A percentile compares a stretch with the other conserved stretches of the same genome.
Evolutionary conservation across 2,888 invertebrate genomes (phyloP).

Genomic region (Phyto melanocephala): DNA sequence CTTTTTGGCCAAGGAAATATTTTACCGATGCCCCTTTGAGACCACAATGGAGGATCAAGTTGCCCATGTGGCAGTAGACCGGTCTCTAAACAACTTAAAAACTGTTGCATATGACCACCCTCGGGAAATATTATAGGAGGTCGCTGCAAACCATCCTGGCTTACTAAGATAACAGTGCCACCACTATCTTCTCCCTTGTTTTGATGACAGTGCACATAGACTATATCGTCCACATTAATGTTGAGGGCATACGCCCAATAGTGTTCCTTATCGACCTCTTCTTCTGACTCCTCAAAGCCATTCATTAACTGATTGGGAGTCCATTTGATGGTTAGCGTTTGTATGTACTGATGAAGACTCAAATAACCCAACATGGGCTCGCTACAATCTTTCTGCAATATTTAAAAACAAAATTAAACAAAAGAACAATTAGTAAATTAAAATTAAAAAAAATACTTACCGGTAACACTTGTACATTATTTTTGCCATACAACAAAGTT

Average conservation of each 20-base stretch:
- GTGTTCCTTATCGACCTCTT: slow-evolving; percentile 85
- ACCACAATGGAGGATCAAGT: slow-evolving; percentile 95
- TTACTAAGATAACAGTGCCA: slow-evolving; percentile 93
- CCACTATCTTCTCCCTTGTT: slow-evolving; percentile 86
- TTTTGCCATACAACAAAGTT: slow-evolving; percentile 94
- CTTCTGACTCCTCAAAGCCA: slow-evolving; percentile 85
- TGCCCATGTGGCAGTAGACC: slow-evolving; percentile 91
- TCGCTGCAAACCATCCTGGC: slow-evolving; percentile 95
- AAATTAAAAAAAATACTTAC: slow-evolving; percentile 79
- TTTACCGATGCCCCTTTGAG: slow-evolving; percentile 88
- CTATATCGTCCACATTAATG: slow-evolving; percentile 93
- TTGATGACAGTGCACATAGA: slow-evolving; percentile 97
- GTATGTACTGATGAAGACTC: slow-evolving; percentile 92
- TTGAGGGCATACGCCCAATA: slow-evolving; percentile 97
- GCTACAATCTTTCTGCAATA: slow-evolving; percentile 84
- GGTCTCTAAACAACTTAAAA: slow-evolving; percentile 94
- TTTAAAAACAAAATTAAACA: too few relatives aligned
- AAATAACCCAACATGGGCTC: slow-evolving; percentile 94
- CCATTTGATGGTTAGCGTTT: slow-evolving; percentile 93
- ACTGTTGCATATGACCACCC: slow-evolving; percentile 93
- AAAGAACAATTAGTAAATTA: too few relatives aligned
- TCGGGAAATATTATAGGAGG: slow-evolving; percentile 96
- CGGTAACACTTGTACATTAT: slow-evolving; percentile 93
- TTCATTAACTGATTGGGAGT: slow-evolving; percentile 98
- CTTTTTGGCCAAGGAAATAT: slow-evolving; percentile 82